These are phyloP conservation scores for Cyphomyrus plagiostoma DNA, from an alignment of 2,113 vertebrate genomes.

Conservation along the genomic window DNA sequence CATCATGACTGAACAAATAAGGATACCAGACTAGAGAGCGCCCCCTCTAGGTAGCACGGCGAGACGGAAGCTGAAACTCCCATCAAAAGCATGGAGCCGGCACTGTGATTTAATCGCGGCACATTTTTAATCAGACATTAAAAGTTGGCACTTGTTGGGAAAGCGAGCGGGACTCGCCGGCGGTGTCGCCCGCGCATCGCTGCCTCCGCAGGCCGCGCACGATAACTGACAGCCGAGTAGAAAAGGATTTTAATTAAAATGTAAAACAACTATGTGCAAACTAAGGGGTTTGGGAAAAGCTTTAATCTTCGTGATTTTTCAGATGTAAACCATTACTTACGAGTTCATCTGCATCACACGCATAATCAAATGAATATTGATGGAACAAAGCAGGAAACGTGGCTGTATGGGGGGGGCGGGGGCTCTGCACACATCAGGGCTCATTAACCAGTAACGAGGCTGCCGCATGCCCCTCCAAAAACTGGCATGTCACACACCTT, in stretches of 20 bases:
- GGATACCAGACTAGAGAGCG: neutral
- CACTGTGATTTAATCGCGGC: neutral
- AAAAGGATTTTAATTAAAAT: conserved; percentile 50
- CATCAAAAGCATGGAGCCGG: too few relatives aligned
- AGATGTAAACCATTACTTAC: conserved; percentile 55
- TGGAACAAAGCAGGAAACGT: conserved; percentile 32
- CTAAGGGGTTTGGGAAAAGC: conserved; percentile 49
- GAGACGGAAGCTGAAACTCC: neutral
- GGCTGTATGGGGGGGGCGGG: conserved; percentile 5
- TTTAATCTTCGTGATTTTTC: conserved; percentile 47
- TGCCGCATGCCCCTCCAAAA: conserved; percentile 13
- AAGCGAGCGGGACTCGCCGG: conserved; percentile 33
- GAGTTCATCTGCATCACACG: conserved; percentile 60
- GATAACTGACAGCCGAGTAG: conserved; percentile 47
- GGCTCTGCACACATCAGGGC: conserved; percentile 23
- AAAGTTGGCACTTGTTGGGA: conserved; percentile 3
- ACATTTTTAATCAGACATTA: conserved; percentile 10
- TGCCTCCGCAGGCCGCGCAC: conserved; percentile 41
- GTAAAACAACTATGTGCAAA: conserved; percentile 48
- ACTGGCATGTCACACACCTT: neutral
- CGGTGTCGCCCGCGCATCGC: conserved; percentile 40
- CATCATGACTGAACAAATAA: neutral
- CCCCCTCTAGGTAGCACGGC: neutral
- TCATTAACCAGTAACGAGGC: conserved; percentile 34
- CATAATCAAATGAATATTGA: conserved; percentile 61